A percentile compares a stretch with the other conserved stretches of the same genome.
Evolutionary conservation across 2,888 invertebrate genomes (phyloP).

Genomic region (Cantharis flavilabris): DNA sequence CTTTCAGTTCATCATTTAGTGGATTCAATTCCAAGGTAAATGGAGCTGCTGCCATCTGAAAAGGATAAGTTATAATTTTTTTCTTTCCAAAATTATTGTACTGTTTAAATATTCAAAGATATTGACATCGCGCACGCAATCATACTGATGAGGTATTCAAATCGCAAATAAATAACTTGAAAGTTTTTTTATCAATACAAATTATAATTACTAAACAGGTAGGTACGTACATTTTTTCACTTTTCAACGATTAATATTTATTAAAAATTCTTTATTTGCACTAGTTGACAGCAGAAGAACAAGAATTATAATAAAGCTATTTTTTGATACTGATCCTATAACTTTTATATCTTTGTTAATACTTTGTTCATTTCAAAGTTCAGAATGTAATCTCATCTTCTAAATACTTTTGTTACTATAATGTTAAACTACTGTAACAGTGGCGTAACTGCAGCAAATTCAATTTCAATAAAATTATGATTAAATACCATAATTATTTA

Average conservation of each 20-base stretch:
- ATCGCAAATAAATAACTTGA: not conserved
- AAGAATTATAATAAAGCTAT: not conserved
- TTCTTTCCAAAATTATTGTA: not conserved
- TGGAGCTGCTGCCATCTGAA: constrained; percentile 51
- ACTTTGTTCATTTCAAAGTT: constrained; percentile 45
- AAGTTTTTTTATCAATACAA: not conserved
- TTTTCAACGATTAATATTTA: not conserved
- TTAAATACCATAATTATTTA: not conserved
- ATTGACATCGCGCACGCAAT: not conserved
- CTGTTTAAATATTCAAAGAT: not conserved
- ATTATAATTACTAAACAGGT: not conserved
- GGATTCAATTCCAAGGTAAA: constrained; percentile 66
- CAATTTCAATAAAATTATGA: not conserved
- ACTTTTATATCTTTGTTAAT: constrained; percentile 38
- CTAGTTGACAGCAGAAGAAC: not conserved
- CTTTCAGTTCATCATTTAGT: constrained; percentile 61
- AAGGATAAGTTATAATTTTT: not conserved
- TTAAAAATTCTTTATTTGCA: not conserved
- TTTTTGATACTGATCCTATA: constrained; percentile 25
- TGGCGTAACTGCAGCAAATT: constrained; percentile 7
- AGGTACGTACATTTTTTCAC: not conserved
- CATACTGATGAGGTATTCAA: not conserved
- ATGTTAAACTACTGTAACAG: not conserved
- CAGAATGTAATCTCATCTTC: constrained; percentile 35
- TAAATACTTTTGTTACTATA: constrained; percentile 10